Evolutionary conservation across 2,888 invertebrate genomes (phyloP), one percentile per base, ranked within the genome.

Genomic region (Dynastes hyllus): DNA sequence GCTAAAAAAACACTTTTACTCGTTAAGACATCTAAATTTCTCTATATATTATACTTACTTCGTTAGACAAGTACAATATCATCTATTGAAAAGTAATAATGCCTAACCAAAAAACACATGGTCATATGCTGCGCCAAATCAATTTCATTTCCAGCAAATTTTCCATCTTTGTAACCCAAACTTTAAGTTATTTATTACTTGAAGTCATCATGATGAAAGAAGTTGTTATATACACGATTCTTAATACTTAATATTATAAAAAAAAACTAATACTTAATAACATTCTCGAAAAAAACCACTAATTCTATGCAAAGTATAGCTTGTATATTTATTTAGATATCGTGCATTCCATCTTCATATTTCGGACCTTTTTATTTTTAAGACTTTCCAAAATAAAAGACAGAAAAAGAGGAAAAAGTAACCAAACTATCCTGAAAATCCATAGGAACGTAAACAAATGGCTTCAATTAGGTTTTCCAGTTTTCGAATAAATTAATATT

Each of bases 221-320:
- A 75, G 40, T 75, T 75, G 73, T 75, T 75, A 75, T 75, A 61
- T 75, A 75, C 73, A 75, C 32, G 73, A 75, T 61, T 75, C 27
- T 61, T 61, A 75, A 61, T 61, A 61, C 73, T 61, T 75, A 55
- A 61, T 75, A 75, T 75, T 63, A 75, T 75, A 75, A 58, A 58
- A 75, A 22, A 75, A 75, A 45, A 45, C 27, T 75, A 80, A 80
- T 75, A 78, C 51, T 58, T 45, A 69, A 51, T 51, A 73, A 79
- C 78, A 85, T 86, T 91, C 91, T 92, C 92, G 94, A 94, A 94
- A 94, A 75, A 94, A 93, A 93, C 93, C 94, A 95, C 94, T 95
- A 95, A 93, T 94, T 95, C 94, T 94, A 95, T 95, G 95, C 95
- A 95, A 95, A 95, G 95, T 95, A 95, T 95, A 95, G 95, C 93